Conservation (phyloP, 2,797 vertebrate genomes). For the Chaunax sp. region DNA sequence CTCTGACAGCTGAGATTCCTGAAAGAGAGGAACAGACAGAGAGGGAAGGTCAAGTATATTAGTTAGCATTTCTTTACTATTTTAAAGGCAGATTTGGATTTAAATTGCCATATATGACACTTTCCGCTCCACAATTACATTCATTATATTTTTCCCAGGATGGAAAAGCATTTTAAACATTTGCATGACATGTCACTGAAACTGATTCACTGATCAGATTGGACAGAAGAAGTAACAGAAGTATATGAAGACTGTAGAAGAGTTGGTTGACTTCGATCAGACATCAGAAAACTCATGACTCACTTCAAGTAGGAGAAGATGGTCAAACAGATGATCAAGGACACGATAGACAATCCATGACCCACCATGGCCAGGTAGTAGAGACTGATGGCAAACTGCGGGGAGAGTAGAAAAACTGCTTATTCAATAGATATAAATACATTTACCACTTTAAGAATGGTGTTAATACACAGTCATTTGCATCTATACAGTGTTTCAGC, state of each 20-base stretch:
- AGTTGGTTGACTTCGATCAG: background rate
- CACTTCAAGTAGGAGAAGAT: constrained; percentile 89
- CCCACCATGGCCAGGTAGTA: constrained; percentile 85
- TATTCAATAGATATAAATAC: background rate
- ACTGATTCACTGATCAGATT: background rate
- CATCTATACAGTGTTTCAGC: background rate
- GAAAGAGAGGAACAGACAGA: constrained; percentile 6
- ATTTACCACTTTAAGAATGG: background rate
- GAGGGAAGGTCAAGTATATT: background rate
- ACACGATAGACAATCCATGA: constrained; percentile 82
- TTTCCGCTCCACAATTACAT: background rate
- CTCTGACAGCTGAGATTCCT: constrained; percentile 88
- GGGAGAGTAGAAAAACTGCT: background rate
- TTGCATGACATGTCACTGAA: no score
- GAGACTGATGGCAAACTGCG: constrained; percentile 75
- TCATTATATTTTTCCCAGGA: background rate
- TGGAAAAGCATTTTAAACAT: background rate
- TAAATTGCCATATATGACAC: background rate
- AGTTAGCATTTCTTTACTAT: background rate
- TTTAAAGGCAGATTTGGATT: background rate
- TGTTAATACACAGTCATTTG: background rate
- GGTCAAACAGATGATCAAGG: constrained; percentile 81
- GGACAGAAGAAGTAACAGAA: background rate
- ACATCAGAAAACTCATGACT: constrained; percentile 48
- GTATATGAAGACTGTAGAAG: background rate